Evolutionary conservation across 1,140 invertebrate genomes (phyloP).

Genomic region (Tribolium castaneum): DNA sequence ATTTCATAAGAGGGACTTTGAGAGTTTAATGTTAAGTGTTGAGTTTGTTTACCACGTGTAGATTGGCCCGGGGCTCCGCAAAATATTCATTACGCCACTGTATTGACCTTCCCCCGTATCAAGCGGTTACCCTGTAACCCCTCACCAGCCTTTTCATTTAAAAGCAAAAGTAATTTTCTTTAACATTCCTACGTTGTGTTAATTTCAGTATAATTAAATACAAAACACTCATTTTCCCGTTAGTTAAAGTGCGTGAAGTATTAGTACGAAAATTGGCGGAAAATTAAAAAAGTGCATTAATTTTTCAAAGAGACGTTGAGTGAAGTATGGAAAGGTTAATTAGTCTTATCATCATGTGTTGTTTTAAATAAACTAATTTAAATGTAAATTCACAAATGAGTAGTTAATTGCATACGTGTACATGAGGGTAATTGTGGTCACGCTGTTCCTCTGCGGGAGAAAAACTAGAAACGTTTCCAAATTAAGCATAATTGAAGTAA

Average conservation of each 20-base stretch:
- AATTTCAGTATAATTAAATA: conserved; percentile 50
- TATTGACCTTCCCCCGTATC: conserved; percentile 39
- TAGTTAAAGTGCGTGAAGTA: conserved; percentile 45
- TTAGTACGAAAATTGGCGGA: conserved; percentile 35
- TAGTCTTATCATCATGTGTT: conserved; percentile 14
- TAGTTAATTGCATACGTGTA: not conserved
- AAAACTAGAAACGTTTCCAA: not conserved
- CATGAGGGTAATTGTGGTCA: not conserved
- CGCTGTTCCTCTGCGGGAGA: not conserved
- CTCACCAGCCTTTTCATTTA: conserved; percentile 46
- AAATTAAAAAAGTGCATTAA: conserved; percentile 47
- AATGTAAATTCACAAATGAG: conserved; percentile 15
- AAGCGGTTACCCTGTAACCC: conserved; percentile 39
- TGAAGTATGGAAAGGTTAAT: conserved; percentile 36
- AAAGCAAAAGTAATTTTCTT: conserved; percentile 52
- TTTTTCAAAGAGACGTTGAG: conserved; percentile 31
- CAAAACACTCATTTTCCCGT: conserved; percentile 48
- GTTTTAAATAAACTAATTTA: conserved; percentile 24
- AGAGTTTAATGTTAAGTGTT: conserved; percentile 18
- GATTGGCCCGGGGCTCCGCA: conserved; percentile 14
- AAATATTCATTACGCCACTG: conserved; percentile 42
- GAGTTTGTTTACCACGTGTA: conserved; percentile 32
- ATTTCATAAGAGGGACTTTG: conserved; percentile 10
- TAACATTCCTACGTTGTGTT: conserved; percentile 50
- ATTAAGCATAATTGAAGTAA: too few species aligned